phyloP scores from a whole-genome alignment of 2,888 invertebrate species.

The Taphrorychus bicolor region DNA sequence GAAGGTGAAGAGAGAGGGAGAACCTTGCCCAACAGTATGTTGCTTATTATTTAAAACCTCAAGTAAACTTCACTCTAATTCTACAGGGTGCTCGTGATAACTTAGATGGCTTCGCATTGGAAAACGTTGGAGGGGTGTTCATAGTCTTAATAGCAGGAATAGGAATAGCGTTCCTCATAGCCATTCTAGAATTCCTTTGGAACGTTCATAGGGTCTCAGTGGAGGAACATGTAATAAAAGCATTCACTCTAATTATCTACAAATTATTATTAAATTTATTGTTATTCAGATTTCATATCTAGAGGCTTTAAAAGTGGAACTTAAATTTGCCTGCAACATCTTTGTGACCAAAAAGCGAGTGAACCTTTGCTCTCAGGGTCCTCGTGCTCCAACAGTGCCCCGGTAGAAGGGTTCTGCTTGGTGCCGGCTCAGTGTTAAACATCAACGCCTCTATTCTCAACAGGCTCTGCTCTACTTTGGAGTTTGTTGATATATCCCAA shows the following conservation, averaged over 20 bases:
- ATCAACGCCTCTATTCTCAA: slow-evolving; percentile 45
- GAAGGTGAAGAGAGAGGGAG: slow-evolving; percentile 68
- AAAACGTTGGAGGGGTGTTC: slow-evolving; percentile 92
- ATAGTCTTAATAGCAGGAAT: slow-evolving; percentile 81
- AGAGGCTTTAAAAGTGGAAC: slow-evolving; percentile 74
- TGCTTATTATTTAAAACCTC: too few relatives aligned
- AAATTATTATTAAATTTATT: too few relatives aligned
- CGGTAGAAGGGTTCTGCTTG: slow-evolving; percentile 44
- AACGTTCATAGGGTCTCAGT: slow-evolving; percentile 82
- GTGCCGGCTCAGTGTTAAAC: slow-evolving; percentile 48
- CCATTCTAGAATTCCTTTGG: slow-evolving; percentile 83
- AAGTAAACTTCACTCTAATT: too few relatives aligned
- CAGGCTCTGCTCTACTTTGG: slow-evolving; percentile 21
- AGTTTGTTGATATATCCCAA: neutral
- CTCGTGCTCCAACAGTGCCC: slow-evolving; percentile 51
- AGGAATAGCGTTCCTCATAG: slow-evolving; percentile 73
- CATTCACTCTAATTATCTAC: too few relatives aligned
- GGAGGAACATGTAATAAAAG: slow-evolving; percentile 83
- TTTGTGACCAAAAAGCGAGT: slow-evolving; percentile 76
- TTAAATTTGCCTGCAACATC: slow-evolving; percentile 75
- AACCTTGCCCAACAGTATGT: slow-evolving; percentile 49
- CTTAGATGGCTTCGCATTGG: slow-evolving; percentile 68
- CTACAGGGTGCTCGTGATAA: slow-evolving; percentile 37
- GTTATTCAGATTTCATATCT: slow-evolving; percentile 67
- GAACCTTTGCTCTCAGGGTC: slow-evolving; percentile 48